A percentile compares a stretch with the other conserved stretches of the same genome.
phyloP scores from a whole-genome alignment of 2,797 vertebrate genomes.

The Mormyrus hasselquistii region DNA sequence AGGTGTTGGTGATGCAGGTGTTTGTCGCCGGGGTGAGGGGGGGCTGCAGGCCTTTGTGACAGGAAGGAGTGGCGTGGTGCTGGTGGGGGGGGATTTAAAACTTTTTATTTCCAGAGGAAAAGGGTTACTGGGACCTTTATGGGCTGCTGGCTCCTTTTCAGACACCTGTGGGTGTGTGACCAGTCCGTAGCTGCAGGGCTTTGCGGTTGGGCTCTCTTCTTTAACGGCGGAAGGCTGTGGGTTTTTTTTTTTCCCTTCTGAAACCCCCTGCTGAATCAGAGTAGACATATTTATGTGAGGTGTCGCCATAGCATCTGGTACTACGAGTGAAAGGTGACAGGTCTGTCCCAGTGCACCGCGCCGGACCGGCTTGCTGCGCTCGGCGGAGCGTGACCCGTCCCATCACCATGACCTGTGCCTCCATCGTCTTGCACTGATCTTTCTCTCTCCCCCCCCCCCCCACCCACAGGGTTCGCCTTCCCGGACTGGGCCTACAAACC shows the following conservation, averaged over 20 bases:
- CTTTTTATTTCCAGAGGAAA: constrained; percentile 36
- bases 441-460: neutral
- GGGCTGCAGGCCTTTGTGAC: neutral
- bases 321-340: neutral
- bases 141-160: neutral
- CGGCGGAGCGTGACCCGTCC: neutral
- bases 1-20: neutral
- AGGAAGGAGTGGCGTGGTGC: neutral
- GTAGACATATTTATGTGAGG: neutral
- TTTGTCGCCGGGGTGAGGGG: neutral
- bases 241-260: constrained; percentile 3
- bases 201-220: constrained; percentile 33
- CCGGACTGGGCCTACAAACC: constrained; percentile 91
- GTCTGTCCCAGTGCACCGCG: neutral
- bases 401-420: neutral
- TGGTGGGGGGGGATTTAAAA: neutral
- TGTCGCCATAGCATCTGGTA: neutral
- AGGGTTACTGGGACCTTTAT: constrained; percentile 39
- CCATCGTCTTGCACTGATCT: constrained; percentile 11
- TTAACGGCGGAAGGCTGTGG: constrained; percentile 32
- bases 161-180: neutral
- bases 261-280: neutral
- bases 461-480: constrained; percentile 74
- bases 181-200: constrained; percentile 16
- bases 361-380: neutral